Percentiles rank a stretch among this genome's conserved stretches.
These are phyloP conservation scores for Pseudorhombus dupliciocellatus DNA, from an alignment of 2,113 vertebrate genomes.

Conservation along the genomic window DNA sequence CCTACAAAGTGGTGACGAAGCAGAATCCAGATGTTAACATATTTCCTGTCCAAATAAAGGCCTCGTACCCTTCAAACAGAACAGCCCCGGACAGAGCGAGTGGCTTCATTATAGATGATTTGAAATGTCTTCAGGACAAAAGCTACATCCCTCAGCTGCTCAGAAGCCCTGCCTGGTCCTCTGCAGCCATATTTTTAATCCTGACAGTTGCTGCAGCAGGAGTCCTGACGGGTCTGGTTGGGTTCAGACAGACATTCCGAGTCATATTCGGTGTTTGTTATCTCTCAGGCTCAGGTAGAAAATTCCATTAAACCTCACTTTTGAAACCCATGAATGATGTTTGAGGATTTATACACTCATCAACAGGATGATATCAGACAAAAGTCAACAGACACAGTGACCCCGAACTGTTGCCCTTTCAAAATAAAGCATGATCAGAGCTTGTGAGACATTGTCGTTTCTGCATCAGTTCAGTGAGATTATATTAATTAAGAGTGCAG, in stretches of 20 bases:
- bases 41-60: constrained; percentile 26
- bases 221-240: no score
- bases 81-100: background rate
- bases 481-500: background rate
- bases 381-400: background rate
- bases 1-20: constrained; percentile 50
- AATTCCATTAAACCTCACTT: no score
- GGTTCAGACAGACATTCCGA: no score
- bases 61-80: constrained; percentile 18
- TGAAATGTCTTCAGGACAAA: constrained; percentile 14
- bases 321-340: no score
- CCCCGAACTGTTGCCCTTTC: background rate
- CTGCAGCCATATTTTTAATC: no score
- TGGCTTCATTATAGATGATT: constrained; percentile 28
- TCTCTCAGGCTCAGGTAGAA: no score
- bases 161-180: background rate
- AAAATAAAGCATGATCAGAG: background rate
- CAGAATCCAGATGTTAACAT: constrained; percentile 48
- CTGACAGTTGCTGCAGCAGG: no score
- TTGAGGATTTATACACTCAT: no score
- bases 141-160: constrained; percentile 13
- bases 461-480: background rate
- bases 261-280: no score
- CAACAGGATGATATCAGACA: background rate
- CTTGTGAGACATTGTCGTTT: background rate